Percentiles rank a stretch among this genome's conserved stretches.
phyloP scores from a whole-genome alignment of 2,888 invertebrate species.

The Neoascia interrupta region DNA sequence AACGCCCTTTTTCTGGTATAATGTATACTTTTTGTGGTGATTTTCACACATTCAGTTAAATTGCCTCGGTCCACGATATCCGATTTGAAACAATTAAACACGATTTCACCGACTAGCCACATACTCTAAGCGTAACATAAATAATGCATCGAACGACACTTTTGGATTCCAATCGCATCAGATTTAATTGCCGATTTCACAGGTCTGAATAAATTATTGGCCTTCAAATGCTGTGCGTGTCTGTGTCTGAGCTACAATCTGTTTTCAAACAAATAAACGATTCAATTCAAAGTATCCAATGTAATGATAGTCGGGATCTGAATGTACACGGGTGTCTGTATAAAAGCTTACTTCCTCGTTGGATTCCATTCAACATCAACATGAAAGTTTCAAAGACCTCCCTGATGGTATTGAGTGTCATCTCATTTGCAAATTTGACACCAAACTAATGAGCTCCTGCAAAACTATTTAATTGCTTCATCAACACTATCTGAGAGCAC shows the following conservation, averaged over 20 bases:
- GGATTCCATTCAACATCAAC: no score
- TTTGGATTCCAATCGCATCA: constrained; percentile 36
- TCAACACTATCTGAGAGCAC: neutral
- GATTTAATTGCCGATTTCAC: constrained; percentile 43
- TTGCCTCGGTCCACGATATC: neutral
- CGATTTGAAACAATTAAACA: constrained; percentile 16
- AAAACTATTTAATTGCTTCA: constrained; percentile 35
- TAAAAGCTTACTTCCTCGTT: constrained; percentile 20
- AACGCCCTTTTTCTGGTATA: no score
- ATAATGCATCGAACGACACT: constrained; percentile 30
- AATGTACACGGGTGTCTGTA: no score
- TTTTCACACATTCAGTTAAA: constrained; percentile 20
- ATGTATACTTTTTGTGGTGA: neutral
- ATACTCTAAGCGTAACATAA: neutral
- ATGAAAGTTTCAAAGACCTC: constrained; percentile 28
- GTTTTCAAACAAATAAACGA: constrained; percentile 17
- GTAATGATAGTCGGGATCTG: no score
- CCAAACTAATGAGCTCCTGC: constrained; percentile 44
- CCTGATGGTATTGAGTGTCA: constrained; percentile 1
- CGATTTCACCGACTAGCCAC: neutral
- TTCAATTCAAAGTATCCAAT: neutral
- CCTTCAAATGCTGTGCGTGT: constrained; percentile 3
- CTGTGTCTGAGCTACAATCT: constrained; percentile 1
- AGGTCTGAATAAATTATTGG: constrained; percentile 40
- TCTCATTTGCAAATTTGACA: constrained; percentile 41